Evolutionary conservation across 2,888 invertebrate genomes (phyloP).

Genomic region (Candidula unifasciata): DNA sequence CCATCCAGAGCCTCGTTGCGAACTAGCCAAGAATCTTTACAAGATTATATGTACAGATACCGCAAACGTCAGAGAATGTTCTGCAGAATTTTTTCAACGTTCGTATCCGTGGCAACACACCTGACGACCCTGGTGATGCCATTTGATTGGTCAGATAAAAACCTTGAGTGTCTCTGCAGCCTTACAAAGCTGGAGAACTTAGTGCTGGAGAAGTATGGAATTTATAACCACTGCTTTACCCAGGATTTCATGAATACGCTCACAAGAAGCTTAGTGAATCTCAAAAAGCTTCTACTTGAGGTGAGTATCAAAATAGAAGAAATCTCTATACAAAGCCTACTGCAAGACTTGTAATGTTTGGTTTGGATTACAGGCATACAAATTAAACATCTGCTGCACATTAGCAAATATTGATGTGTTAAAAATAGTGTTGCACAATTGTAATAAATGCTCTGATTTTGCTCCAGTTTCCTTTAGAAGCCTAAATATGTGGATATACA

Average conservation of each 20-base stretch:
- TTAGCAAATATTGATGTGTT: too few species aligned
- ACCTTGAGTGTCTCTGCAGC: slow-evolving; percentile 68
- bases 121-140: slow-evolving; percentile 72
- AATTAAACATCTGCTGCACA: too few species aligned
- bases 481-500: too few species aligned
- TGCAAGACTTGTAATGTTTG: too few species aligned
- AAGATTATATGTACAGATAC: slow-evolving; percentile 70
- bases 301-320: slow-evolving; percentile 24
- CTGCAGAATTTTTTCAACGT: slow-evolving; percentile 72
- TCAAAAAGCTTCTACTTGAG: slow-evolving; percentile 46
- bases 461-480: too few species aligned
- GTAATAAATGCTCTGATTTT: too few species aligned
- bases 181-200: slow-evolving; percentile 69
- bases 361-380: too few species aligned
- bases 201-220: slow-evolving; percentile 69
- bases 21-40: slow-evolving; percentile 61
- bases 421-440: too few species aligned
- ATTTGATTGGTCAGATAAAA: slow-evolving; percentile 75
- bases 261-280: slow-evolving; percentile 19
- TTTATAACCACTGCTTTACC: slow-evolving; percentile 43
- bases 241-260: slow-evolving; percentile 44
- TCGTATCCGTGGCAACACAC: slow-evolving; percentile 70
- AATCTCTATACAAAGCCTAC: too few species aligned
- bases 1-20: slow-evolving; percentile 71
- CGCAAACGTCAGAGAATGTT: slow-evolving; percentile 71